Conservation (phyloP, 2,888 invertebrate genomes). For the Cremastinae sp. region DNA sequence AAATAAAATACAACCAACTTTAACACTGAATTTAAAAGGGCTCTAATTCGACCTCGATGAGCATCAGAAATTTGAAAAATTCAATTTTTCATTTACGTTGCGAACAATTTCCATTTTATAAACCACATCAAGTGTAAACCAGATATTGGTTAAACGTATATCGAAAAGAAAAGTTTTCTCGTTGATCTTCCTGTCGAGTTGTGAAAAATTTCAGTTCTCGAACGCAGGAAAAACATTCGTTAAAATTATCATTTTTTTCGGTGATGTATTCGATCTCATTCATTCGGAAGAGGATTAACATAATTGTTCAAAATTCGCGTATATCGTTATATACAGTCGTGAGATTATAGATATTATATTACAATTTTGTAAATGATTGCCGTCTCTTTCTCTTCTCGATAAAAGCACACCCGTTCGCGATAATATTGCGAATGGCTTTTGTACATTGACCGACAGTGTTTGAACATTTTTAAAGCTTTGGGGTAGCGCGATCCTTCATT, state of each 20-base stretch:
- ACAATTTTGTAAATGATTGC: constrained; percentile 48
- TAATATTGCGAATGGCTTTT: constrained; percentile 29
- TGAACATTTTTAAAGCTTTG: constrained; percentile 55
- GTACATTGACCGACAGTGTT: constrained; percentile 43
- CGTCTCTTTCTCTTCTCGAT: background rate
- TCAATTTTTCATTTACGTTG: too few relatives aligned
- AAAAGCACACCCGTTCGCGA: constrained; percentile 5
- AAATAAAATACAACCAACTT: constrained; percentile 34
- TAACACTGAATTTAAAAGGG: constrained; percentile 16
- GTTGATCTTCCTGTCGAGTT: too few relatives aligned
- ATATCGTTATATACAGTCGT: constrained; percentile 52
- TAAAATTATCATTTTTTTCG: background rate
- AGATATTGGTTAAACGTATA: too few relatives aligned
- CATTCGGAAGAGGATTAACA: constrained; percentile 24
- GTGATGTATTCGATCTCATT: constrained; percentile 17
- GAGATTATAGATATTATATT: constrained; percentile 29
- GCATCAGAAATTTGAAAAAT: constrained; percentile 1
- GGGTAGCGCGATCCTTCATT: constrained; percentile 37
- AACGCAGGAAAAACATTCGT: background rate
- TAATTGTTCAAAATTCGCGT: constrained; percentile 23
- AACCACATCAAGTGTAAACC: too few relatives aligned
- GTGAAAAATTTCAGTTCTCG: too few relatives aligned
- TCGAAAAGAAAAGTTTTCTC: too few relatives aligned
- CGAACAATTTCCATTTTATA: too few relatives aligned
- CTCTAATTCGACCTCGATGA: background rate